These are phyloP conservation scores for Fabriciana adippe DNA, from an alignment of 2,888 invertebrate species.

Conservation along the genomic window DNA sequence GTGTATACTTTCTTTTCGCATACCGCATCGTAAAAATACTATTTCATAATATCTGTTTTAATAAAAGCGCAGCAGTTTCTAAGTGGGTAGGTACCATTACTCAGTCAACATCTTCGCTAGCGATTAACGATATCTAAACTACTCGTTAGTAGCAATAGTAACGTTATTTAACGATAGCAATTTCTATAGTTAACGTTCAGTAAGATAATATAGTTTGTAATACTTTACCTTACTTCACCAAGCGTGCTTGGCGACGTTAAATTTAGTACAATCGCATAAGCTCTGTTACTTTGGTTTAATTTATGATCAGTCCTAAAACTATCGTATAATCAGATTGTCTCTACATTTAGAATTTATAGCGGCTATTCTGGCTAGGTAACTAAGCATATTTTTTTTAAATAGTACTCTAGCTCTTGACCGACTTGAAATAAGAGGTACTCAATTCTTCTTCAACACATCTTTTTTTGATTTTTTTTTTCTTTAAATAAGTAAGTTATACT, in stretches of 20 bases:
- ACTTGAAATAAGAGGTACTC: too few species aligned
- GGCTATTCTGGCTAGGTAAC: slow-evolving; percentile 1
- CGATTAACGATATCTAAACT: neutral
- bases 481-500: too few species aligned
- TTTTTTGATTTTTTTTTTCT: too few species aligned
- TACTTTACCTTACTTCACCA: slow-evolving; percentile 25
- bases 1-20: too few species aligned
- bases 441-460: too few species aligned
- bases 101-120: too few species aligned
- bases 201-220: slow-evolving; percentile 11
- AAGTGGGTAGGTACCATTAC: too few species aligned
- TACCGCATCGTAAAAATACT: too few species aligned
- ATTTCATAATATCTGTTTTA: too few species aligned
- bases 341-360: slow-evolving; percentile 36
- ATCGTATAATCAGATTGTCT: slow-evolving; percentile 38
- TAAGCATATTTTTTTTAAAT: too few species aligned
- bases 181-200: slow-evolving; percentile 8
- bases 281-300: slow-evolving; percentile 41
- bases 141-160: neutral
- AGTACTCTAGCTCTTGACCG: too few species aligned
- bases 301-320: slow-evolving; percentile 40
- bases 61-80: too few species aligned
- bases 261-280: slow-evolving; percentile 39
- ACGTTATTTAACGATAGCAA: slow-evolving; percentile 10
- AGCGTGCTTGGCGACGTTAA: slow-evolving; percentile 40